Evolutionary conservation across 2,113 vertebrate species (phyloP).

Genomic region (Labeo rohita): DNA sequence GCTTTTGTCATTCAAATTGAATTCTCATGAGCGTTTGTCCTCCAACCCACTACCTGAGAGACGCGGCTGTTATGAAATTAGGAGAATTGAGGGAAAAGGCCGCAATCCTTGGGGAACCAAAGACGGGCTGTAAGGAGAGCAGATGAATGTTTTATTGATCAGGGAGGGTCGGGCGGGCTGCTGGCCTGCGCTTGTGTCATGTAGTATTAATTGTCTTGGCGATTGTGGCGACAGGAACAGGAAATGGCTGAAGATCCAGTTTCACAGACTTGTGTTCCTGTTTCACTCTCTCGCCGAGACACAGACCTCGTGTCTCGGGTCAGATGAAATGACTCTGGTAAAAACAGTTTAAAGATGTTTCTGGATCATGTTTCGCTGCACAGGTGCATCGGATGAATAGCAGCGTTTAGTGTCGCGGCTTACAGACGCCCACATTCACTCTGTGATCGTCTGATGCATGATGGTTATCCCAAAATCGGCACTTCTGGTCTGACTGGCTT

Average conservation of each 20-base stretch:
- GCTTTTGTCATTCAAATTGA: slow-evolving; percentile 1
- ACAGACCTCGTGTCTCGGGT: neutral
- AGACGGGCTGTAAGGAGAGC: slow-evolving; percentile 5
- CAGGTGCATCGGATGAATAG: neutral
- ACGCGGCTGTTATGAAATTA: slow-evolving; percentile 55
- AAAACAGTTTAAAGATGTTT: neutral
- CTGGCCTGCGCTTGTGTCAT: slow-evolving; percentile 61
- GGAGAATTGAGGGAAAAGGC: slow-evolving; percentile 31
- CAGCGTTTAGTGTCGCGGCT: neutral
- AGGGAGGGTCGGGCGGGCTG: slow-evolving; percentile 60
- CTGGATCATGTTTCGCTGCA: neutral
- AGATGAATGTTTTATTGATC: slow-evolving; percentile 69
- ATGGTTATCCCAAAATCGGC: neutral
- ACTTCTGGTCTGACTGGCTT: neutral
- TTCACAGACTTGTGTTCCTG: slow-evolving; percentile 53
- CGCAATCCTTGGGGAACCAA: too few species aligned
- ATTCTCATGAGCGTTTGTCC: slow-evolving; percentile 57
- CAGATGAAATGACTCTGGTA: neutral
- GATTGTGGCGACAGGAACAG: slow-evolving; percentile 56
- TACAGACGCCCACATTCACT: neutral
- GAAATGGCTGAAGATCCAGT: slow-evolving; percentile 52
- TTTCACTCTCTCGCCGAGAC: slow-evolving; percentile 1
- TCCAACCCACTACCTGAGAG: slow-evolving; percentile 44
- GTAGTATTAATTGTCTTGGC: slow-evolving; percentile 67
- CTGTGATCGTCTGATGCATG: neutral